Evolutionary conservation across 37 sponge, comb jelly and placozoan species (phyloP), one percentile per base, ranked within the genome.

Genomic region (Theonella swinhoei): DNA sequence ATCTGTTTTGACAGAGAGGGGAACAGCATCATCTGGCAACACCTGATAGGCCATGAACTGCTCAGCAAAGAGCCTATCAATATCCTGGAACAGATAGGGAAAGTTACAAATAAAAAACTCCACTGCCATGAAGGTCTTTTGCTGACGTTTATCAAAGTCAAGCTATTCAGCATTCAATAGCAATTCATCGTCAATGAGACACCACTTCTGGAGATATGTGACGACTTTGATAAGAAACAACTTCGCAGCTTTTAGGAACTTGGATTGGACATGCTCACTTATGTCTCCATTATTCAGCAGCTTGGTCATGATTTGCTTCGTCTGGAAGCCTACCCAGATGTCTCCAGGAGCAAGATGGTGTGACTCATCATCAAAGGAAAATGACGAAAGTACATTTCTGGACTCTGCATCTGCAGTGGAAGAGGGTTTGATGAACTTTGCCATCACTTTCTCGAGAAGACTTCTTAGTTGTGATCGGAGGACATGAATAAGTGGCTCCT

Each of bases 101-200:
- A 82, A 78, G 1, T 62, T 29, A 4, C 63, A 29, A n/a, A 78
- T 75, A 72, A 84, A 89, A 33, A 64, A 83, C 30, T 65, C 69
- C 5, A 89, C 90, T 73, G 71, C 68, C 29, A 38, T 19, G 39
- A 85, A 62, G 40, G 33, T 31, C 11, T 38, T 20, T 32, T 37
- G 23, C 17, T 76, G 72, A 8, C 91, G 29, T 33, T 64, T 14
- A 1, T 29, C 54, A 74, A 90, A 80, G 38, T 79, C 70, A 3
- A 85, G 70, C 80, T 85, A 90, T 37, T 39, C 39, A 25, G 83
- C 88, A 83, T 83, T 36, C 47, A 17, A 14, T 20, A 91, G 70
- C 0, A 91, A 34, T 39, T 73, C 76, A 85, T 90, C 91, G 0
- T 74, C 64, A 9, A 87, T n/a, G 9, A 88, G 92, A 28, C 72